Base-by-base conservation (phyloP, 2,888 invertebrate genomes). In the Stegophylla sp. region DNA sequence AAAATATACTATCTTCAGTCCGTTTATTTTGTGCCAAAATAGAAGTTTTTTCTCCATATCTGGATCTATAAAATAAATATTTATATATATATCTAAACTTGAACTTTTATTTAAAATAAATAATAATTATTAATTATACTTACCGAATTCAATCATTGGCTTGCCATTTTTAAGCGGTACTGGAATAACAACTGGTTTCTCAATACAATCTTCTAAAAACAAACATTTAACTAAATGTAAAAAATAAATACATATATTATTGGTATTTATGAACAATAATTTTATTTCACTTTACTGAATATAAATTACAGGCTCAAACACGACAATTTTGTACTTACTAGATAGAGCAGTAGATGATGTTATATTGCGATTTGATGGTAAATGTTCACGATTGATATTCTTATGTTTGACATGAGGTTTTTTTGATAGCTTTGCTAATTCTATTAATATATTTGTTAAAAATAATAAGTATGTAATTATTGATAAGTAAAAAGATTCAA, bases 31-130 rank as follows among this genome's bases (percentile, higher is more conserved):
- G 53, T 34, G 34, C 34, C 7, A 34, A n/a, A n/a, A 15, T 2
- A n/a, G 26, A 1, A 56, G n/a, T 2, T 59, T 84, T 83, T 84
- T 88, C 89, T 71, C 26, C 79, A 77, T 77, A 13, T 34, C 90
- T n/a, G 94, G 92, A 89, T 94, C 95, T 94, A 84, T 63, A 84
- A 84, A 56, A 56, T 34, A 34, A 34, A 34, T 5, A 34, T 7
- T 34, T n/a, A n/a, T 34, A 3, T 5, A 34, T 5, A 34, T 34
- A 34, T 34, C 34, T 34, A 3, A 34, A 34, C 3, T 34, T 34
- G 3, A 34, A 34, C 34, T 34, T 34, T 7, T 34, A 34, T 34
- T 34, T 34, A 34, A 34, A 34, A 34, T 34, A 34, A 5, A 34
- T 34, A 34, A 34, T 34, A 10, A 12, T 56, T 20, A 23, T n/a